Percentiles rank a stretch among this genome's conserved stretches.
phyloP scores from a whole-genome alignment of 2,113 vertebrate species.

The Urocynchramus pylzowi region DNA sequence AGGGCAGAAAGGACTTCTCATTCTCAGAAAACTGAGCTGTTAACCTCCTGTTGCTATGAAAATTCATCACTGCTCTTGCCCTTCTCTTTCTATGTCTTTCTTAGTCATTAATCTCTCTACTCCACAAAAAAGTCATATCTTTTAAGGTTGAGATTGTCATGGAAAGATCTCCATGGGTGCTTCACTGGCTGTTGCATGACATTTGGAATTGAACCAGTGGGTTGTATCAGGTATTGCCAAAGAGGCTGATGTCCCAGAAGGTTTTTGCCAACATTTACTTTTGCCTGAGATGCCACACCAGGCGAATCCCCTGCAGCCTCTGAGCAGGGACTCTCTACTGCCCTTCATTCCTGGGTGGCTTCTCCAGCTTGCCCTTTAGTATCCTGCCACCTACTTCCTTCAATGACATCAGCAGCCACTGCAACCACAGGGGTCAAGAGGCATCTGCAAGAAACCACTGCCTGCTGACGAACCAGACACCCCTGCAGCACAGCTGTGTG shows the following conservation, averaged over 20 bases:
- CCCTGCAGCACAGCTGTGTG: background rate
- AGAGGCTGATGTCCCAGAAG: background rate
- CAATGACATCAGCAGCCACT: background rate
- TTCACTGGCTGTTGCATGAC: background rate
- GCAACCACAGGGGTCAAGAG: background rate
- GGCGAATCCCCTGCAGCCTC: background rate
- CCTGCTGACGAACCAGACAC: background rate
- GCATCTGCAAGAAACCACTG: background rate
- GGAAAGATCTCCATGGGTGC: rapidly evolving
- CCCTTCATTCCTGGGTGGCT: rapidly evolving
- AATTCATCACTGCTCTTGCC: background rate
- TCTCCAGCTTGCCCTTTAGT: background rate
- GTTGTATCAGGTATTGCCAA: background rate
- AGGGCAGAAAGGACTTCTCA: background rate
- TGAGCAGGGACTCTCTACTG: background rate
- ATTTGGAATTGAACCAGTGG: background rate
- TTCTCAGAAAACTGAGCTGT: background rate
- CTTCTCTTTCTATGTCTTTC: background rate
- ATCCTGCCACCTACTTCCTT: background rate
- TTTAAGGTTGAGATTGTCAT: background rate
- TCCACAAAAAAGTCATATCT: background rate
- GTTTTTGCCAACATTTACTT: background rate
- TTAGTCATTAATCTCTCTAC: background rate
- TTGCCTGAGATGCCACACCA: background rate
- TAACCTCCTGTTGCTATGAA: background rate